A percentile compares a stretch with the other conserved stretches of the same genome.
These are phyloP conservation scores for Neoitamus cyanurus DNA, from an alignment of 2,888 invertebrate genomes.

Conservation along the genomic window DNA sequence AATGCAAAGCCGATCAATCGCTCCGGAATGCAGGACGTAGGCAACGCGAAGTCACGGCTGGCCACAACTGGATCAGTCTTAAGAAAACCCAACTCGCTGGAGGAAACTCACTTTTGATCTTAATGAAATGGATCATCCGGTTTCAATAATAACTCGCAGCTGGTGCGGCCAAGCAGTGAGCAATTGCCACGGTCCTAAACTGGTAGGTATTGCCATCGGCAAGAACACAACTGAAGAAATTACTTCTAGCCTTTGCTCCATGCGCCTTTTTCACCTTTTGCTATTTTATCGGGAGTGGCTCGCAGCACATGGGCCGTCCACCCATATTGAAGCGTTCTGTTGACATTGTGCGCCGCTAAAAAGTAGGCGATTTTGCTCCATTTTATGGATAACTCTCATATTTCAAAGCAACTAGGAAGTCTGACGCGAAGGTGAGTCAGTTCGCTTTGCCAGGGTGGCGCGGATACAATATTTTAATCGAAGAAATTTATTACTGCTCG, in stretches of 20 bases:
- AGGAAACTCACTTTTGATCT: slow-evolving; percentile 39
- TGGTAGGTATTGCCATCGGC: background rate
- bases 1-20: slow-evolving; percentile 22
- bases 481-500: slow-evolving; percentile 29
- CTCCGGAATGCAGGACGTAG: slow-evolving; percentile 29
- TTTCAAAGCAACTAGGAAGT: slow-evolving; percentile 32
- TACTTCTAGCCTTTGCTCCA: background rate
- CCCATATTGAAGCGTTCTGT: slow-evolving; percentile 10
- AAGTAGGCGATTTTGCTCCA: slow-evolving; percentile 41
- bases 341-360: background rate
- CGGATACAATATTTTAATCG: slow-evolving; percentile 20
- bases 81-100: slow-evolving; percentile 16
- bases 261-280: background rate
- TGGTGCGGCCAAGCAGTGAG: background rate
- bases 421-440: slow-evolving; percentile 41
- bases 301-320: background rate
- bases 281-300: background rate
- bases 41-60: slow-evolving; percentile 19
- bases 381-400: slow-evolving; percentile 27
- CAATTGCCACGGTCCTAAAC: background rate
- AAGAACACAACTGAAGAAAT: background rate
- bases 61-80: slow-evolving; percentile 37
- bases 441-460: slow-evolving; percentile 26
- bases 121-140: slow-evolving; percentile 38
- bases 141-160: background rate